Evolutionary conservation across 1,140 invertebrate genomes (phyloP), one percentile per base, ranked within the genome.

Genomic region (Galendromus occidentalis): DNA sequence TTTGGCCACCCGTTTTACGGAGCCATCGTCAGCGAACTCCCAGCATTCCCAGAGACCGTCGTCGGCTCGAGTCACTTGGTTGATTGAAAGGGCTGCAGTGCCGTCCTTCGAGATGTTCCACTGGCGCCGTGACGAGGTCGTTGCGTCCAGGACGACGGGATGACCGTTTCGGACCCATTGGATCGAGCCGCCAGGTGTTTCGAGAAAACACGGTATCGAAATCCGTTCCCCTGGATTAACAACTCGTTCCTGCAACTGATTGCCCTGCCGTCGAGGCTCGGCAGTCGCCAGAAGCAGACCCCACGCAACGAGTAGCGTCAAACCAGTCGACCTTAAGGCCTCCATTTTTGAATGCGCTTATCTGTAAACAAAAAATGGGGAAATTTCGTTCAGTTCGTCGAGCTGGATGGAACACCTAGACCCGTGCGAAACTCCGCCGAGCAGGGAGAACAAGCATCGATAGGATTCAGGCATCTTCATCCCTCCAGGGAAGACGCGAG

Each of bases 31-130:
- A n/a, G 67, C 70, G 14, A 71, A 33, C 29, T 71, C 68, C 64
- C 70, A 59, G 33, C 71, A 72, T 42, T 72, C 70, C 71, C 71
- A 72, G 0, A 67, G 44, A 7, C 71, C 71, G 6, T 68, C 68
- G 44, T 72, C 71, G 5, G 65, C 59, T 20, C 63, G 63, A 7
- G 69, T 67, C 2, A 67, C 68, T 4, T 67, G 67, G 33, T 55
- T 66, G 25, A 72, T 72, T 39, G 69, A 69, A 30, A 72, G 55
- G 9, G 68, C 64, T 0, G 70, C 69, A 20, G 67, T 65, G 6
- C 71, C 71, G 18, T 72, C 69, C 4, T 68, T 67, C 0, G 68
- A 64, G 29, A 72, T 68, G 44, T 71, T 70, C 71, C 71, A 71
- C 17, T 71, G 70, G 9, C 71, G 67, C 28, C 71, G 44, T 20